A percentile compares a stretch with the other conserved stretches of the same genome.
phyloP scores from a whole-genome alignment of 2,113 vertebrate species.

The Corydoras sp. region DNA sequence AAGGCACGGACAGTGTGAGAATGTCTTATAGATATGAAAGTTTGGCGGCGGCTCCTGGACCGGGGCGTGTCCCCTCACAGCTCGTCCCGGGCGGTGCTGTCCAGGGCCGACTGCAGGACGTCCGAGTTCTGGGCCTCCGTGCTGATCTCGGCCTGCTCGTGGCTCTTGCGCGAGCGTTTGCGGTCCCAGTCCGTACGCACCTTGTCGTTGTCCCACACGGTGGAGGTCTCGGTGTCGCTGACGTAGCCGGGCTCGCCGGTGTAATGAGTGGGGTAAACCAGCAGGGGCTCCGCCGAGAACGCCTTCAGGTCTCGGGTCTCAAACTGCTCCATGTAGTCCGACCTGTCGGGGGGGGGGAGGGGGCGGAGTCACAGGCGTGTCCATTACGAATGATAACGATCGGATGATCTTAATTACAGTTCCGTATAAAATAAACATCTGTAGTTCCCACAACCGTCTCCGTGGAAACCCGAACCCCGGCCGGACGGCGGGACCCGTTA shows the following conservation, averaged over 20 bases:
- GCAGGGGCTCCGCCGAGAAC: constrained; percentile 84
- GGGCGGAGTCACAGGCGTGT: neutral
- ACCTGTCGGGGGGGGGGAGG: constrained; percentile 51
- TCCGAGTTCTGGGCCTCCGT: constrained; percentile 80
- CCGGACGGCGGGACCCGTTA: too few relatives aligned
- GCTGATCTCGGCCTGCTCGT: constrained; percentile 78
- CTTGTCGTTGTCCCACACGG: constrained; percentile 82
- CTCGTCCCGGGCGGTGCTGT: constrained; percentile 80
- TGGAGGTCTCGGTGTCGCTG: constrained; percentile 90
- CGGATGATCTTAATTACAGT: too few relatives aligned
- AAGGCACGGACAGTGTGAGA: constrained; percentile 15
- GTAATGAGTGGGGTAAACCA: constrained; percentile 86
- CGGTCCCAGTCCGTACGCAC: constrained; percentile 85
- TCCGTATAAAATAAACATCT: too few relatives aligned
- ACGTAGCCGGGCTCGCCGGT: constrained; percentile 82
- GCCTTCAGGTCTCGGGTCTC: constrained; percentile 74
- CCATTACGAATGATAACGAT: too few relatives aligned
- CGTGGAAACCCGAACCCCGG: too few relatives aligned
- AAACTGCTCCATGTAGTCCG: constrained; percentile 81
- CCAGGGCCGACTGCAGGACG: constrained; percentile 78
- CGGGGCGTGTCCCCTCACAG: constrained; percentile 61
- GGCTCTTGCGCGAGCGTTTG: constrained; percentile 78
- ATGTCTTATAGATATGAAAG: neutral
- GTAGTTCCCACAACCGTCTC: too few relatives aligned
- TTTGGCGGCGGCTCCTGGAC: too few relatives aligned